Base-by-base conservation (phyloP, 2,888 invertebrate genomes). In the Spisula subtruncata region DNA sequence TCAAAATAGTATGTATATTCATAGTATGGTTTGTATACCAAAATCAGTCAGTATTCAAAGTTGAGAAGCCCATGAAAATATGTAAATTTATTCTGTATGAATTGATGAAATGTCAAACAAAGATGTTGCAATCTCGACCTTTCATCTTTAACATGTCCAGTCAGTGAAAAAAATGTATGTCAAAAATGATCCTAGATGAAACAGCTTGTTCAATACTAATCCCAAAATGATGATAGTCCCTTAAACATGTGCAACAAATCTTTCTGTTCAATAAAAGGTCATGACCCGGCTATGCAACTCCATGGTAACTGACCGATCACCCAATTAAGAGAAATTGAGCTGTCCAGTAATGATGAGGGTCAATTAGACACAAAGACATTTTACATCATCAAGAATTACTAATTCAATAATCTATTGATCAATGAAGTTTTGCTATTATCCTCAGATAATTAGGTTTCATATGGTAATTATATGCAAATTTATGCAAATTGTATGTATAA, bases 341-440 rank as follows among this genome's bases (percentile, higher is more conserved):
- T 35, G 35, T 75, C 75, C 75, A 32, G 75, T 75, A 35, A 35
- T 75, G 35, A 75, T 75, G 75, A 56, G 80, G 29, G 51, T 85
- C 80, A 85, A 29, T 85, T 35, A 86, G 56, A 66, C 66, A 81
- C 81, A 86, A 86, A 83, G 82, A 60, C 41, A 51, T 35, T 60
- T 87, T 80, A 79, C 83, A 83, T 83, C 79, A 83, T 83, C 54
- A 46, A 60, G 20, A 46, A 56, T 71, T 81, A 46, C 14, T 66
- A 89, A 89, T 89, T 41, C 54, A 85, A 85, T 89, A 85, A 85
- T 54, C 71, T 41, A n/a, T 56, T 82, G 85, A 89, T 85, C 85
- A 82, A 32, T 29, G 46, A 81, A 41, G 29, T 60, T 82, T 71
- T 54, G 82, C 71, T 71, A 35, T 54, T 12, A 51, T 79, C 51